Conservation (phyloP, 2,113 vertebrate genomes). For the Tragelaphus scriptus region DNA sequence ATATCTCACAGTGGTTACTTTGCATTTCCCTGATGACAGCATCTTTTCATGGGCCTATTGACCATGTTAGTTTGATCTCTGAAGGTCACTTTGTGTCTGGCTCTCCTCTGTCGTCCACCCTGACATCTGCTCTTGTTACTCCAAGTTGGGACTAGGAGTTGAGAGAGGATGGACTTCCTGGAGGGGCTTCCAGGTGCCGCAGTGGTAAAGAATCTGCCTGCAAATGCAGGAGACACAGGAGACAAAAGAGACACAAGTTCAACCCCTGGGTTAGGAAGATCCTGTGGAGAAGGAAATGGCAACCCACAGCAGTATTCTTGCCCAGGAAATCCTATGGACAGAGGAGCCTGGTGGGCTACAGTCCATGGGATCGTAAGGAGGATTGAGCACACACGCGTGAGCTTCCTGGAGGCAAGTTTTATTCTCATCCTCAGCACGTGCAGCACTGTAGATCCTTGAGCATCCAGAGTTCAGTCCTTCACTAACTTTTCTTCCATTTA, state of each 20-base stretch:
- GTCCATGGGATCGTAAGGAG: background rate
- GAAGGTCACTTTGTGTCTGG: background rate
- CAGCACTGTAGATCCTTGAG: background rate
- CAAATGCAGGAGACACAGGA: background rate
- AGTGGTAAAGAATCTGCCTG: background rate
- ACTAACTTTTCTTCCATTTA: background rate
- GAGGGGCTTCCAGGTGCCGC: background rate
- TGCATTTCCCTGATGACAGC: background rate
- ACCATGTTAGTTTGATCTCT: background rate
- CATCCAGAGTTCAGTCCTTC: background rate
- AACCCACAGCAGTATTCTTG: too few species aligned
- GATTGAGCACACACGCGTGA: rapidly evolving
- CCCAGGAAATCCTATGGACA: too few species aligned
- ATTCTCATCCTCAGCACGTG: rapidly evolving
- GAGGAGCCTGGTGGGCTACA: too few species aligned
- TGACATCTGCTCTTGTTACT: background rate
- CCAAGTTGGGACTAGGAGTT: background rate
- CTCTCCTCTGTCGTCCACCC: background rate
- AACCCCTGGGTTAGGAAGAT: background rate
- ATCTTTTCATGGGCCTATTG: background rate
- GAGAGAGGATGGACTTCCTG: background rate
- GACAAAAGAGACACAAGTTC: background rate
- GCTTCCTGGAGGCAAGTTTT: background rate
- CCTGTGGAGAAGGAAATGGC: too few species aligned
- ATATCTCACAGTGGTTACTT: background rate